Evolutionary conservation across 2,888 invertebrate genomes (phyloP), one percentile per base, ranked within the genome.

Genomic region (Limnephilus lunatus): DNA sequence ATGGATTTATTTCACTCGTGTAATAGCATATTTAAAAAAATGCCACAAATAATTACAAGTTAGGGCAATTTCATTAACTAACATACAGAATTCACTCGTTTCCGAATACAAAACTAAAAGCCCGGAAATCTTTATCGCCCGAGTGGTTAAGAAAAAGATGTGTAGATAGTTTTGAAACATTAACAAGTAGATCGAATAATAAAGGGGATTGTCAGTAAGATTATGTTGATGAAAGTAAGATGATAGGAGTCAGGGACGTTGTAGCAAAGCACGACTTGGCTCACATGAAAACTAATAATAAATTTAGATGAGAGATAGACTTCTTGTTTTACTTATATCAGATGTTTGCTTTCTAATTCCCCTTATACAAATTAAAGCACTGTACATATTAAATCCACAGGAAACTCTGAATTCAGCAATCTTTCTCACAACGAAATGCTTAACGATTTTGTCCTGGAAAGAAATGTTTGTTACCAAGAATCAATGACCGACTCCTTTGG

Each of bases 381-480:
- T 48, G 48, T 48, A 2, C 19, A 25, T 68, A 68, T 68, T 68
- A 68, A 25, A 9, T 68, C 68, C 25, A 3, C 87, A 96, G 96
- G 95, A 0, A 95, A 96, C 89, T 95, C 96, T 31, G 96, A 96
- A 94, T 95, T 93, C 44, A 93, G 95, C 81, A 95, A 95, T 39
- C 95, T 96, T 14, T 95, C 95, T 0, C 95, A 95, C 92, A 95
- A 95, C 91, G 96, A 96, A n/a, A 95, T 95, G 92, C 95, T 95
- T 93, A 96, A 96, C 94, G 96, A 96, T 91, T 96, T 95, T 92
- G 95, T 96, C 15, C 94, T 96, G 0, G 96, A 96, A 94, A 94
- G 96, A 3, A 96, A 96, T 92, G 95, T 96, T 0, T 96, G 96
- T 94, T 96, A 95, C 93, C 96, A 96, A 94, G 96, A 96, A 89